These are phyloP conservation scores for Diorhabda elongata DNA, from an alignment of 1,140 invertebrate species.

Conservation along the genomic window DNA sequence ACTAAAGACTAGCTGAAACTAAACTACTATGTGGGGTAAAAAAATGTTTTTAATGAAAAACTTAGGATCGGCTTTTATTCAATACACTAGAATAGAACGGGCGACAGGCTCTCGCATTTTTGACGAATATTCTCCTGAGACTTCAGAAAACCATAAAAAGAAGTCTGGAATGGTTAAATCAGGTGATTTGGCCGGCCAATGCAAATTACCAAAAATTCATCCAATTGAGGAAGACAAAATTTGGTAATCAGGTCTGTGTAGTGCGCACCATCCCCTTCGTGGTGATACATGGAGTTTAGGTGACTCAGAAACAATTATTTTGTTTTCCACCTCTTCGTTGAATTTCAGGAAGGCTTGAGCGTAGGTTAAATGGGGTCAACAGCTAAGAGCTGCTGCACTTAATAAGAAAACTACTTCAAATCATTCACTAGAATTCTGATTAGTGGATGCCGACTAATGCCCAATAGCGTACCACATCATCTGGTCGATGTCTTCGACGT, in stretches of 20 bases:
- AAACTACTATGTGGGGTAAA: no score
- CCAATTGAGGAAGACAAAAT: neutral
- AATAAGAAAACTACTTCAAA: no score
- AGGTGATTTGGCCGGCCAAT: neutral
- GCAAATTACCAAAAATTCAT: no score
- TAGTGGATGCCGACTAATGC: neutral
- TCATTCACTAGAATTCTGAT: no score
- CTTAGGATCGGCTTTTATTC: neutral
- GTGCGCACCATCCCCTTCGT: neutral
- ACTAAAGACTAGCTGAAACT: no score
- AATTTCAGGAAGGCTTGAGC: no score
- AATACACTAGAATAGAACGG: no score
- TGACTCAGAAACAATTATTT: neutral
- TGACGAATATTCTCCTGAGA: no score
- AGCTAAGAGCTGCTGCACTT: no score
- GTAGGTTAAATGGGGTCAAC: no score
- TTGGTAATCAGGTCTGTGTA: neutral
- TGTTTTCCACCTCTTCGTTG: neutral
- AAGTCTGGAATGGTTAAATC: neutral
- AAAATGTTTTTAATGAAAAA: neutral
- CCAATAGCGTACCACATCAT: conserved; percentile 7
- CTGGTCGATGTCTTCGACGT: conserved; percentile 8
- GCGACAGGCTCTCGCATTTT: neutral
- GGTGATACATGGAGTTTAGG: neutral
- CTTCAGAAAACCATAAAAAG: no score